Conservation (phyloP, 2,797 vertebrate genomes). For the Esox masquinongy region DNA sequence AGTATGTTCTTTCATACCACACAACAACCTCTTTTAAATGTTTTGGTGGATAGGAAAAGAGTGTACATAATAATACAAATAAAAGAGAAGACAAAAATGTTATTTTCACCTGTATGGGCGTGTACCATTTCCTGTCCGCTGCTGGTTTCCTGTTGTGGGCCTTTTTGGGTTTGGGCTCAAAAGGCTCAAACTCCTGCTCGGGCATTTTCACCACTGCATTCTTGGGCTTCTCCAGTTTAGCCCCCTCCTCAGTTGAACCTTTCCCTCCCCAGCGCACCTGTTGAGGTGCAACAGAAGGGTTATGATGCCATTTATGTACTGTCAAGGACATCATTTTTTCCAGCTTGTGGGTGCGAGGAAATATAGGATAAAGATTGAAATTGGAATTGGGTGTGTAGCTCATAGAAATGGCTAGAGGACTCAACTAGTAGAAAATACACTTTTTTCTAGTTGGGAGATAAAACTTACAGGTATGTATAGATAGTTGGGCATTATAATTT, state of each 20-base stretch:
- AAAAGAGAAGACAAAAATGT: background rate
- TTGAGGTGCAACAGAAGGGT: background rate
- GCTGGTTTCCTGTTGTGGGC: constrained; percentile 67
- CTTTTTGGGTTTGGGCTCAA: constrained; percentile 88
- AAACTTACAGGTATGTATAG: no score
- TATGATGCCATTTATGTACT: background rate
- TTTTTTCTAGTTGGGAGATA: no score
- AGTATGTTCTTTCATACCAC: background rate
- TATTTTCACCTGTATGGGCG: constrained; percentile 82
- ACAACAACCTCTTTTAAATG: background rate
- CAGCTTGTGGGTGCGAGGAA: background rate
- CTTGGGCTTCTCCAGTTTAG: constrained; percentile 91
- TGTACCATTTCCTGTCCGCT: constrained; percentile 87
- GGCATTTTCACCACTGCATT: constrained; percentile 92
- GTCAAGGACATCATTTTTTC: background rate
- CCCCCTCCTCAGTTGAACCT: constrained; percentile 91
- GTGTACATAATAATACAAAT: background rate
- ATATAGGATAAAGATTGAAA: background rate
- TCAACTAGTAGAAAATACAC: no score
- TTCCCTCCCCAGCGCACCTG: constrained; percentile 94
- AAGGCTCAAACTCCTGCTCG: constrained; percentile 89
- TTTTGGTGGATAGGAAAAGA: background rate
- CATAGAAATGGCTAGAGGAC: no score
- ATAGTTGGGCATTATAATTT: no score
- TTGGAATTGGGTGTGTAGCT: background rate